Base-by-base conservation (phyloP, 1,140 invertebrate genomes). In the Brachionus rubens region DNA sequence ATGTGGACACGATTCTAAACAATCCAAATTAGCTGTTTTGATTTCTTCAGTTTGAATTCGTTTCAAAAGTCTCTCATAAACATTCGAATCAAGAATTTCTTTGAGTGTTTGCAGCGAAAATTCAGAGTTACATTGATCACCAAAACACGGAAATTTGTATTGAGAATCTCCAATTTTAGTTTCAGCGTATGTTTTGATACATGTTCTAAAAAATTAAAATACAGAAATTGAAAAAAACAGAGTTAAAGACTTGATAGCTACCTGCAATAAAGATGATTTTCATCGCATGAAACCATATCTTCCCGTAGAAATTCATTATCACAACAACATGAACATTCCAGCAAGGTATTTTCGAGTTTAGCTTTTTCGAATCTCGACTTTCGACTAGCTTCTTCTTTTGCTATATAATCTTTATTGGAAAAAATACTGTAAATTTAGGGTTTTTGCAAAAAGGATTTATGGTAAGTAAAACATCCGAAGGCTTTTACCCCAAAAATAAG, bases 231-330 rank as follows among this genome's bases (percentile, higher is more conserved):
- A n/a, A n/a, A n/a, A n/a, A n/a, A n/a, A n/a, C n/a, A n/a, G n/a
- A n/a, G n/a, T n/a, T n/a, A n/a, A n/a, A n/a, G n/a, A n/a, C n/a
- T n/a, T n/a, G 3, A 5, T 16, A 41, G 3, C 40, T 83, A 80
- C 67, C 86, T 85, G 80, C 89, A 90, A 81, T 89, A 89, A 12
- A 87, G 46, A 81, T 89, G 89, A 2, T 85, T 87, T 46, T 87
- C 85, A 16, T 84, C 82, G 79, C 89, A 90, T 0, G 80, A 78
- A 2, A 82, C 82, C 81, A 87, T 86, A 77, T 89, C 88, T 56
- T 87, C 87, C 43, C 87, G 85, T 41, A 89, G 81, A 41, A 87
- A 85, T 79, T 89, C 87, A 56, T 88, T 86, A 52, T 87, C 86
- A 79, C 79, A 89, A 77, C 89, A 90, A 80, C 88, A 88, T 10